Evolutionary conservation across 1,140 invertebrate species (phyloP).

Genomic region (Macrosteles quadrilineatus): DNA sequence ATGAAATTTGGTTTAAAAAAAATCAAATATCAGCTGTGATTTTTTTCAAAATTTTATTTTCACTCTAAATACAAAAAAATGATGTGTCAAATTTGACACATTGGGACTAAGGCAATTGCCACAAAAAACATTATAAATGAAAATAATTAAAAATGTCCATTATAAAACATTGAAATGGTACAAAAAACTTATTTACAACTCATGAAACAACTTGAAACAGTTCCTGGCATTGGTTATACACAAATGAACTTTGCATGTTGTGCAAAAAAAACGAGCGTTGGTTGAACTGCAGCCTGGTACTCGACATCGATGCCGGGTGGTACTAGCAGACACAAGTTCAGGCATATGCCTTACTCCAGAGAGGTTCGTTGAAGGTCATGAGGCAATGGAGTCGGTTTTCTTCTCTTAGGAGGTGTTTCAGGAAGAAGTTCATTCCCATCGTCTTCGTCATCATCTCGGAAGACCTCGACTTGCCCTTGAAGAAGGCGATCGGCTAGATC

Average conservation of each 20-base stretch:
- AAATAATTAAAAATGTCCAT: no score
- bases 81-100: no score
- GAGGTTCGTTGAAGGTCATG: neutral
- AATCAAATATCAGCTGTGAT: no score
- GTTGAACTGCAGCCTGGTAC: neutral
- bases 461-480: neutral
- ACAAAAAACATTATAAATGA: no score
- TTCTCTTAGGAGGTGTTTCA: no score
- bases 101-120: no score
- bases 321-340: neutral
- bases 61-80: no score
- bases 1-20: no score
- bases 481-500: neutral
- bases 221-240: conserved; percentile 1
- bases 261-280: neutral
- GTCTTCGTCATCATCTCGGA: neutral
- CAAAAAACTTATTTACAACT: neutral
- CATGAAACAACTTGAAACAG: neutral
- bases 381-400: neutral
- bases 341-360: neutral
- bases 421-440: neutral
- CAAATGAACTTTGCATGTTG: neutral
- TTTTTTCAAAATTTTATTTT: no score
- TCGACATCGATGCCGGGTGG: neutral
- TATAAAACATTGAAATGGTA: no score